phyloP scores from a whole-genome alignment of 2,797 vertebrate genomes.

The Enoplosus armatus region DNA sequence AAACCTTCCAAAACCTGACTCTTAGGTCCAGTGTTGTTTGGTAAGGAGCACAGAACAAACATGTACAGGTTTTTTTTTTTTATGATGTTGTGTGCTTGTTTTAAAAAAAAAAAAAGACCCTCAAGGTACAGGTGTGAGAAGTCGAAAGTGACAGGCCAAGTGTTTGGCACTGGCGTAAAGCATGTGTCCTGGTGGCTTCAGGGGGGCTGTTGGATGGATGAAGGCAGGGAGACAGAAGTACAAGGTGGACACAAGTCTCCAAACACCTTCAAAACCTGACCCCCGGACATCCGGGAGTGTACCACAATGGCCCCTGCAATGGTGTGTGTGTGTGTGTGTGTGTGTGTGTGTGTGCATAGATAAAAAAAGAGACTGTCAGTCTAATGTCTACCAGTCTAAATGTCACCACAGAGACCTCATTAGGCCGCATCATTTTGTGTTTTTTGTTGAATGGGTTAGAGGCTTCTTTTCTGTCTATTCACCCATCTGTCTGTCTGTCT shows the following conservation, averaged over 20 bases:
- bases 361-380: neutral
- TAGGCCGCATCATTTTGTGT: neutral
- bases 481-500: neutral
- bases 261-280: conserved; percentile 17
- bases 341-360: neutral
- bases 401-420: neutral
- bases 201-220: conserved; percentile 21
- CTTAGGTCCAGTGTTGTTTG: neutral
- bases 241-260: conserved; percentile 16
- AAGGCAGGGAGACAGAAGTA: neutral
- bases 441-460: neutral
- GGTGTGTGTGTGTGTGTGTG: neutral
- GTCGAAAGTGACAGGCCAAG: conserved; percentile 32
- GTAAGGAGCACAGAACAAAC: neutral
- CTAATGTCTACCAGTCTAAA: neutral
- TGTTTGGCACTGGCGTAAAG: conserved; percentile 6
- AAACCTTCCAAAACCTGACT: neutral
- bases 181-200: conserved; percentile 24
- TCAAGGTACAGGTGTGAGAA: neutral
- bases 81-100: neutral
- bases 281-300: neutral
- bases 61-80: neutral
- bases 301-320: neutral
- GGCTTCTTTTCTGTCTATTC: neutral
- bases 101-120: neutral